phyloP scores from a whole-genome alignment of 2,113 vertebrate genomes.

The Oryctolagus cuniculus region DNA sequence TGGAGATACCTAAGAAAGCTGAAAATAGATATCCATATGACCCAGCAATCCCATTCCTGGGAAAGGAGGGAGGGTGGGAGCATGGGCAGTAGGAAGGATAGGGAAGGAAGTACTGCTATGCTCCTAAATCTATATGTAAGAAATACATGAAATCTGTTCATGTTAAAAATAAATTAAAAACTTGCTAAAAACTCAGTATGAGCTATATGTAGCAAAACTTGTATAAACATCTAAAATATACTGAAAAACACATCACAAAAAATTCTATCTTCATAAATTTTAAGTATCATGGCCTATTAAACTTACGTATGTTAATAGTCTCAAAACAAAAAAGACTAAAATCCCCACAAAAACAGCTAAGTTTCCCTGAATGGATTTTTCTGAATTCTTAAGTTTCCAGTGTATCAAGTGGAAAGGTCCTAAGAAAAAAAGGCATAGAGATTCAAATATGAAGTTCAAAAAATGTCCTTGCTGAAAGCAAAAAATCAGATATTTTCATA shows the following conservation, averaged over 20 bases:
- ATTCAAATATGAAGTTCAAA: neutral
- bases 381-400: conserved; percentile 1
- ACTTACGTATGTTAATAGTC: neutral
- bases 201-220: conserved; percentile 20
- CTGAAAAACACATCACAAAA: neutral
- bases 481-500: neutral
- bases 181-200: neutral
- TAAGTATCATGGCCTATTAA: neutral
- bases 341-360: neutral
- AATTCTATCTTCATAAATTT: neutral
- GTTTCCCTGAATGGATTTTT: neutral
- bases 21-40: too few species aligned
- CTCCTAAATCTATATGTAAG: too few species aligned
- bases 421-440: neutral
- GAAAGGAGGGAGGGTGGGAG: too few species aligned
- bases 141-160: too few species aligned
- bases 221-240: neutral
- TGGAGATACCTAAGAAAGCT: too few species aligned
- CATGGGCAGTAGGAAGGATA: too few species aligned
- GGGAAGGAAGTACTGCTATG: too few species aligned
- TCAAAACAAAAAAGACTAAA: neutral
- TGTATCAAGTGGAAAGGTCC: neutral
- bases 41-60: too few species aligned
- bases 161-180: too few species aligned
- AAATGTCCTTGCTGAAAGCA: neutral